These are phyloP conservation scores for Blennius ocellaris DNA, from an alignment of 2,113 vertebrate genomes.

Conservation along the genomic window DNA sequence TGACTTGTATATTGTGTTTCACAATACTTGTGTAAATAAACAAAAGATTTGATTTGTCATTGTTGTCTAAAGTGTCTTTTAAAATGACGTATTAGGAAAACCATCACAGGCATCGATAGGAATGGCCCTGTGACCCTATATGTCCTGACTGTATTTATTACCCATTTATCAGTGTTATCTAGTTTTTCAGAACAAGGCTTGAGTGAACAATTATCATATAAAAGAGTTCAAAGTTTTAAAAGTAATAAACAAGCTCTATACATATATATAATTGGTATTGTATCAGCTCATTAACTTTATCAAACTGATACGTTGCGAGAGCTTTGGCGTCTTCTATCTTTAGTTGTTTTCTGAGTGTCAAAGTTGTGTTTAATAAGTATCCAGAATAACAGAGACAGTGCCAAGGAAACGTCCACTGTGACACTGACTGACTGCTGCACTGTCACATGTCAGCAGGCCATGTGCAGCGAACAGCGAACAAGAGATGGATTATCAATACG, in stretches of 20 bases:
- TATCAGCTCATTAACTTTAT: neutral
- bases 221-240: slow-evolving; percentile 6
- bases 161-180: slow-evolving; percentile 43
- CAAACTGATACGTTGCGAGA: neutral
- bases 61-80: neutral
- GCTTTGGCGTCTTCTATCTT: neutral
- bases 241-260: neutral
- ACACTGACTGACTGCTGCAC: neutral
- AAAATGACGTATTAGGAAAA: neutral
- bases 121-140: neutral
- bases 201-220: neutral
- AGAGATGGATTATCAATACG: slow-evolving; percentile 52
- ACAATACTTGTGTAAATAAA: neutral
- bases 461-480: slow-evolving; percentile 31
- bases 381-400: neutral
- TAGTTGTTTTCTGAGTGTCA: neutral
- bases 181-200: neutral
- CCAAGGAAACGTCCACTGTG: slow-evolving; percentile 1
- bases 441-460: slow-evolving; percentile 43
- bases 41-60: neutral
- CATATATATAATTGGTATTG: neutral
- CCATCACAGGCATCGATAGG: neutral
- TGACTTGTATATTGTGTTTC: slow-evolving; percentile 1
- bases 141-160: slow-evolving; percentile 21
- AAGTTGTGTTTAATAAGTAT: neutral